Conservation (phyloP, 2,888 invertebrate genomes). For the Abrostola tripartita region DNA sequence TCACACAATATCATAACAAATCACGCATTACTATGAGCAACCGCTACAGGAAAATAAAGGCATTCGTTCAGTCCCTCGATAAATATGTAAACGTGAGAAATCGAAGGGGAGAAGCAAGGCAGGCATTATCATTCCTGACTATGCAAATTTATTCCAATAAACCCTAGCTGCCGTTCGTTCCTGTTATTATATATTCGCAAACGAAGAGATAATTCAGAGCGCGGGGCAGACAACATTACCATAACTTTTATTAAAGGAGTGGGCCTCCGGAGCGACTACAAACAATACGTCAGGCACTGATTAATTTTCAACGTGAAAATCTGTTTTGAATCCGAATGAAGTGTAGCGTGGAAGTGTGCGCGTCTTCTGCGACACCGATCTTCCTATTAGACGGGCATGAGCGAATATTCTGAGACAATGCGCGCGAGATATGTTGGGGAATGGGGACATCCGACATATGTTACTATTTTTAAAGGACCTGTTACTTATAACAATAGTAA, state of each 20-base stretch:
- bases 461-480: no score
- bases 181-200: conserved; percentile 88
- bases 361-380: conserved; percentile 16
- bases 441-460: no score
- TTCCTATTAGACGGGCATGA: background rate
- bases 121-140: conserved; percentile 80
- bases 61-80: conserved; percentile 74
- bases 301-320: conserved; percentile 84
- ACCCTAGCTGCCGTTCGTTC: conserved; percentile 76
- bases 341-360: conserved; percentile 43
- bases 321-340: conserved; percentile 84
- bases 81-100: conserved; percentile 86
- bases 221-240: conserved; percentile 82
- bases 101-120: conserved; percentile 75
- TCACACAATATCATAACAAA: conserved; percentile 24
- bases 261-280: conserved; percentile 73
- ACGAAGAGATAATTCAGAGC: conserved; percentile 86
- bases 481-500: no score
- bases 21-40: conserved; percentile 50
- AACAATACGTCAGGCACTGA: conserved; percentile 82
- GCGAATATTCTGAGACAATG: no score
- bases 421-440: no score
- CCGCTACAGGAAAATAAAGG: conserved; percentile 63
- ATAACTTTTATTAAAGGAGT: conserved; percentile 88
- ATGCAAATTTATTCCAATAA: conserved; percentile 89